phyloP scores from a whole-genome alignment of 1,140 invertebrate species.

The Ectropis grisescens region DNA sequence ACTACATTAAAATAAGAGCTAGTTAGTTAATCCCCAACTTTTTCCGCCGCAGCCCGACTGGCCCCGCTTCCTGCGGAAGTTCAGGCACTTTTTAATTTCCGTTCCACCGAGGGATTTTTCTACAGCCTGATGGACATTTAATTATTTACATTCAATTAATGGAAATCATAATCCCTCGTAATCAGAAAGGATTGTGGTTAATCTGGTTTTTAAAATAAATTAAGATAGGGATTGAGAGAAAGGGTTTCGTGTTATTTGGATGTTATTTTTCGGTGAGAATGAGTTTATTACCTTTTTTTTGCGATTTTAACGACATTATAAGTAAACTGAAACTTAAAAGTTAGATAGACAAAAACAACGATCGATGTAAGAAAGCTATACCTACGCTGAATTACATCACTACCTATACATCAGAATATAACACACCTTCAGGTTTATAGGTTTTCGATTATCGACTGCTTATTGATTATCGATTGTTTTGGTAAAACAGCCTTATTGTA shows the following conservation, averaged over 20 bases:
- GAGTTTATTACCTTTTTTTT: too few species aligned
- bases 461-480: too few species aligned
- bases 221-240: neutral
- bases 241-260: neutral
- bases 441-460: too few species aligned
- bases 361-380: too few species aligned
- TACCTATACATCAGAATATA: too few species aligned
- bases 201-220: constrained; percentile 2
- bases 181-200: constrained; percentile 11
- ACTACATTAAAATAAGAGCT: too few species aligned
- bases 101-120: constrained; percentile 52
- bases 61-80: constrained; percentile 38
- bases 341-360: too few species aligned
- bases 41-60: constrained; percentile 46
- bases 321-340: too few species aligned
- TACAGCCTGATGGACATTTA: constrained; percentile 44
- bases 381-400: too few species aligned
- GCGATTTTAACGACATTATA: too few species aligned
- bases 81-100: constrained; percentile 63
- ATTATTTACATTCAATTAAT: constrained; percentile 66
- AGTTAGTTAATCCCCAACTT: constrained; percentile 35
- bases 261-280: neutral
- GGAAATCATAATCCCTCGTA: constrained; percentile 36
- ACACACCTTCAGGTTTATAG: too few species aligned
- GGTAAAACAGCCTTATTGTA: too few species aligned